These are phyloP conservation scores for Microcebus tavaratra DNA, from an alignment of 2,113 vertebrate genomes.

Conservation along the genomic window DNA sequence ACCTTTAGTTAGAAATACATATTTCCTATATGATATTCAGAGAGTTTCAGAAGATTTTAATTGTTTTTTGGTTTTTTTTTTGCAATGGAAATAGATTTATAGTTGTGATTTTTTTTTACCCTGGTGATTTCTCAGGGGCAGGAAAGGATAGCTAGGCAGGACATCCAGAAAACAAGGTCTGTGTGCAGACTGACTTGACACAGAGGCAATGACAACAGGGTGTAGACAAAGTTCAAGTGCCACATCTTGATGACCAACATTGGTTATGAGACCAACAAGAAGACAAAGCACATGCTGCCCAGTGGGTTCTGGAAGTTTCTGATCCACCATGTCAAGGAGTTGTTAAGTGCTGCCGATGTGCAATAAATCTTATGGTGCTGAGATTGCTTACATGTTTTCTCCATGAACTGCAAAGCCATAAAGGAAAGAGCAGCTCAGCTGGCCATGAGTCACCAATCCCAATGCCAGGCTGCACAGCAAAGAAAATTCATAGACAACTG, in stretches of 20 bases:
- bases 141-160: neutral
- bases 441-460: neutral
- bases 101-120: neutral
- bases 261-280: neutral
- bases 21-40: neutral
- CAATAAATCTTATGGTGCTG: neutral
- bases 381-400: neutral
- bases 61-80: neutral
- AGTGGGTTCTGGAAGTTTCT: neutral
- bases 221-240: neutral
- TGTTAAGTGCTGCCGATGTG: neutral
- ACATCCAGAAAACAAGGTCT: neutral
- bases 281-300: neutral
- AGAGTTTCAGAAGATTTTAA: slow-evolving; percentile 35
- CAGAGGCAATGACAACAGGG: neutral
- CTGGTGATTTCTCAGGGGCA: neutral
- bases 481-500: neutral
- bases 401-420: neutral
- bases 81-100: neutral
- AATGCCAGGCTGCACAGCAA: neutral
- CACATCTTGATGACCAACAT: neutral
- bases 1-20: neutral
- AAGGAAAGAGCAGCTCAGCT: neutral
- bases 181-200: neutral
- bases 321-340: neutral